Evolutionary conservation across 2,113 vertebrate genomes (phyloP), one percentile per base, ranked within the genome.

Genomic region (Gopherus flavomarginatus): DNA sequence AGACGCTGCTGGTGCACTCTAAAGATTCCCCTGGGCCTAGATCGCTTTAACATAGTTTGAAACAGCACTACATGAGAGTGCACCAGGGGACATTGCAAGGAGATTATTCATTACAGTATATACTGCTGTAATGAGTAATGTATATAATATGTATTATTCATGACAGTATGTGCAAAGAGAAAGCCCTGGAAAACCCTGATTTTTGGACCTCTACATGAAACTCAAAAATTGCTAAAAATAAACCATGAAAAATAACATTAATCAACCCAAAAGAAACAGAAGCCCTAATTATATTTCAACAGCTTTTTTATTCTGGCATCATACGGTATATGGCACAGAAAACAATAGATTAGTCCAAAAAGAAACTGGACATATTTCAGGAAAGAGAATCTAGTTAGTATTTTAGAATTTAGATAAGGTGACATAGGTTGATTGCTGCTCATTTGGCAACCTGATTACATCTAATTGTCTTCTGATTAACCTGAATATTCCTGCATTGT

Each of bases 401-500:
- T 47, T 53, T 56, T 85, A 27, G 21, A 52, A 17, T 89, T 87
- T 56, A 80, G 77, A 24, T 59, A 78, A 19, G 44, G 53, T 44
- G 7, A 50, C 22, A 9, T 42, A 35, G 38, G 84, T 69, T 65
- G 59, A 81, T 75, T 92, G 93, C 90, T 93, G 95, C 85, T 91
- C 89, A 29, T 92, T 95, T 89, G 88, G 42, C 79, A 90, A 72
- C n/a, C 1, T 21, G 2, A 57, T 87, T 92, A 87, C 79, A 95
- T 85, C 84, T 88, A 72, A 79, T 77, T 91, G 84, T 78, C 86
- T 83, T 94, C 91, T 49, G 77, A 88, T 75, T 93, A 85, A 94
- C 90, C 47, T 29, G 57, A 90, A 96, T 83, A 9, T 54, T 57
- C 59, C 69, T 85, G 86, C 95, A 92, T 93, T 96, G 92, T 86